Percentiles rank a stretch among this genome's conserved stretches.
phyloP scores from a whole-genome alignment of 2,797 vertebrate species.

The Chromis chromis region DNA sequence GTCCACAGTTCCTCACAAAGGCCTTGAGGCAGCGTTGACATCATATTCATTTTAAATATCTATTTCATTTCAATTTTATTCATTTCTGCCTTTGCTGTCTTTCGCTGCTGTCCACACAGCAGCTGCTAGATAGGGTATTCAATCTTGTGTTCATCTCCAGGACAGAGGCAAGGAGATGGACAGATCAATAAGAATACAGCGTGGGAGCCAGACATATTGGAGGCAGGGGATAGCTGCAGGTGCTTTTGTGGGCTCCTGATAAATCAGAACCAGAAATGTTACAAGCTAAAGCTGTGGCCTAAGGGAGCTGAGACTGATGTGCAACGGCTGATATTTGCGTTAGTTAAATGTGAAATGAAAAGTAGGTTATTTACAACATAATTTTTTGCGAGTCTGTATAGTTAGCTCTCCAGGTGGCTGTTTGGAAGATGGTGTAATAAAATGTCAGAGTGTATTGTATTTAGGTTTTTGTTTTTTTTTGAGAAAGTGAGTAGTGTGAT shows the following conservation, averaged over 20 bases:
- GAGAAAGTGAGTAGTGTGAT: neutral
- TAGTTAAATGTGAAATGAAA: constrained; percentile 13
- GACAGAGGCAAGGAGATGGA: constrained; percentile 62
- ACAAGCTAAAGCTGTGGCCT: constrained; percentile 14
- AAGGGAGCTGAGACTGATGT: constrained; percentile 7
- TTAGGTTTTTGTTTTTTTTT: neutral
- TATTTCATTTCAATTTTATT: constrained; percentile 68
- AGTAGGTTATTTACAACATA: neutral
- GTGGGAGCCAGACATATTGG: constrained; percentile 41
- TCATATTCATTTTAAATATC: constrained; percentile 63
- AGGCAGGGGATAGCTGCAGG: constrained; percentile 45
- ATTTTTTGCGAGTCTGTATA: neutral
- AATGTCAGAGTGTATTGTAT: neutral
- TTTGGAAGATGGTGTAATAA: neutral
- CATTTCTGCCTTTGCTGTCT: constrained; percentile 18
- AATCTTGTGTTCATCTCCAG: constrained; percentile 65
- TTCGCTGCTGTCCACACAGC: constrained; percentile 46
- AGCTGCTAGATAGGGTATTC: constrained; percentile 65
- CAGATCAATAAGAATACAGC: constrained; percentile 74
- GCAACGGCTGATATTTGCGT: neutral
- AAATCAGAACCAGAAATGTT: constrained; percentile 61
- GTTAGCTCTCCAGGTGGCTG: neutral
- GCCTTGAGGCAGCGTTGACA: constrained; percentile 32
- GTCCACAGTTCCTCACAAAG: constrained; percentile 23
- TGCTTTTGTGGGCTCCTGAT: constrained; percentile 47